Evolutionary conservation across 1,140 invertebrate species (phyloP).

Genomic region (Aethina tumida): DNA sequence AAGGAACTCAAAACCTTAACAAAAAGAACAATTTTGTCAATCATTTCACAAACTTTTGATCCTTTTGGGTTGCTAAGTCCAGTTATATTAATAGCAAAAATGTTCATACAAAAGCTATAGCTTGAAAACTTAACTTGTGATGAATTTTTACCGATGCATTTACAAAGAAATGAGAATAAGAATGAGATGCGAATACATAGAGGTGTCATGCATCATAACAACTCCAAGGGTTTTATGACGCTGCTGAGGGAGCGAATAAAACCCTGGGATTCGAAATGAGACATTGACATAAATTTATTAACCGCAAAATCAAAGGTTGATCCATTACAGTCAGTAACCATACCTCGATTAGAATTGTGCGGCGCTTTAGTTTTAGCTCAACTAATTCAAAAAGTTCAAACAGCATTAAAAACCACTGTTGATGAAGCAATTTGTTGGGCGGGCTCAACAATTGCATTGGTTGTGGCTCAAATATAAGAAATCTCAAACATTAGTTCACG

Average conservation of each 20-base stretch:
- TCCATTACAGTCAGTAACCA: slow-evolving; percentile 26
- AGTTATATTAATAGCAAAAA: slow-evolving; percentile 34
- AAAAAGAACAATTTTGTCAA: slow-evolving; percentile 17
- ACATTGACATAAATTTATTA: slow-evolving; percentile 17
- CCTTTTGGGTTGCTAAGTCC: slow-evolving; percentile 36
- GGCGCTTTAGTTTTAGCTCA: slow-evolving; percentile 8
- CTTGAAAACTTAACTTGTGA: slow-evolving; percentile 11
- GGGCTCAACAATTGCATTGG: too few relatives aligned
- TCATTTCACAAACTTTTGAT: slow-evolving; percentile 30
- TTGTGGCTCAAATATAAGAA: too few relatives aligned
- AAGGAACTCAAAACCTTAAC: slow-evolving; percentile 5
- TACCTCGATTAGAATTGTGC: slow-evolving; percentile 23
- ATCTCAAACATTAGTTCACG: too few relatives aligned
- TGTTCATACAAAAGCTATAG: slow-evolving; percentile 40
- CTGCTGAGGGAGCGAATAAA: slow-evolving; percentile 27
- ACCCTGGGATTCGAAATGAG: slow-evolving; percentile 8
- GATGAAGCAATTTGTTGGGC: too few relatives aligned
- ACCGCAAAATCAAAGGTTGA: slow-evolving; percentile 26
- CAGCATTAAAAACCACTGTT: too few relatives aligned
- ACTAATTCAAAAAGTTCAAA: slow-evolving; percentile 1
- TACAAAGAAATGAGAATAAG: not conserved
- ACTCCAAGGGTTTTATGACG: slow-evolving; percentile 30
- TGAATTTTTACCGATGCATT: slow-evolving; percentile 9
- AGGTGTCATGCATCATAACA: too few relatives aligned
- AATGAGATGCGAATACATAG: too few relatives aligned